Conservation (phyloP, 2,888 invertebrate genomes). For the Drosophila anomelani region DNA sequence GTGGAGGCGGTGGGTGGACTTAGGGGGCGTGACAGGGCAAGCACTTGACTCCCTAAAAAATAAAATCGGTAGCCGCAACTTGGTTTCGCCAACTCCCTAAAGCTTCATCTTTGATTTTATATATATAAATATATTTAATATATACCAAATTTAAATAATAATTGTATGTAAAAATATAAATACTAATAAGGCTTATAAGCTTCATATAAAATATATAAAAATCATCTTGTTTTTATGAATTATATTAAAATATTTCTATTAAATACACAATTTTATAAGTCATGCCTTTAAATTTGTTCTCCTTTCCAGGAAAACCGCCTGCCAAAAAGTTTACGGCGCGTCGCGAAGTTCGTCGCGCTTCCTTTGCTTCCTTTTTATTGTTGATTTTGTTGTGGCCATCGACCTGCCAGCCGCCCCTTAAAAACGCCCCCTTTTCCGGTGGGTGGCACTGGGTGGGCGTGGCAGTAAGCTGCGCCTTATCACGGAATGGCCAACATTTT, state of each 20-base stretch:
- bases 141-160: not conserved
- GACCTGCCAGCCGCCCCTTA: constrained; percentile 36
- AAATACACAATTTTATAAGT: constrained; percentile 15
- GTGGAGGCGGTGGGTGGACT: constrained; percentile 7
- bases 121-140: no score
- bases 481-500: constrained; percentile 73
- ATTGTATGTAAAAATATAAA: not conserved
- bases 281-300: not conserved
- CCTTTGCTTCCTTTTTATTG: constrained; percentile 42
- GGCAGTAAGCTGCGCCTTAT: constrained; percentile 60
- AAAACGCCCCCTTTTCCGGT: not conserved
- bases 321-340: constrained; percentile 78
- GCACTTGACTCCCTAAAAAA: constrained; percentile 47
- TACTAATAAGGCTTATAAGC: no score
- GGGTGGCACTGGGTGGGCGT: constrained; percentile 13
- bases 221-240: not conserved
- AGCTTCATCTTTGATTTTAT: not conserved
- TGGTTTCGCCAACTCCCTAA: not conserved
- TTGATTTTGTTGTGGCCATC: constrained; percentile 48
- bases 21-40: constrained; percentile 38
- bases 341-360: constrained; percentile 67
- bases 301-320: constrained; percentile 28
- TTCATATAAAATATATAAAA: not conserved
- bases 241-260: not conserved
- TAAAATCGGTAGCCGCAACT: constrained; percentile 24